Evolutionary conservation across 2,888 invertebrate genomes (phyloP).

Genomic region (Tipula unca): DNA sequence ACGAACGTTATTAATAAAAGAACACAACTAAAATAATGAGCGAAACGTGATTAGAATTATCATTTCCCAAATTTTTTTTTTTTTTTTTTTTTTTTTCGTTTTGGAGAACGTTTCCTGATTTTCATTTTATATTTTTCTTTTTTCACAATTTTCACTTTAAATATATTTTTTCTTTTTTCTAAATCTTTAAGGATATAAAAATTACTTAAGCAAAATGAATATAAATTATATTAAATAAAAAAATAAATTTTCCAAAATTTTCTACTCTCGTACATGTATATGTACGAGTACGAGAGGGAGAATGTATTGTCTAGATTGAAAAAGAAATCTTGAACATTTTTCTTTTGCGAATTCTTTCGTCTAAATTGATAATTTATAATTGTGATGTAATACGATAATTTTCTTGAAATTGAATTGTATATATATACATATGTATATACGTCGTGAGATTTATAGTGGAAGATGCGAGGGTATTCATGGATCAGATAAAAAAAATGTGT

Average conservation of each 20-base stretch:
- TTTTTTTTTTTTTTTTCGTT: not conserved
- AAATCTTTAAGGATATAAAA: constrained; percentile 14
- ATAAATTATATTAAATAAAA: not conserved
- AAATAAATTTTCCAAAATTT: not conserved
- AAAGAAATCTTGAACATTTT: not conserved
- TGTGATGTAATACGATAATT: not conserved
- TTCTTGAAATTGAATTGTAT: not conserved
- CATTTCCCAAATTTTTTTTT: not conserved
- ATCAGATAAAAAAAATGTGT: not conserved
- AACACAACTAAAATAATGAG: constrained; percentile 4
- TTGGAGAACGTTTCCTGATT: not conserved
- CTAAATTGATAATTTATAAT: not conserved
- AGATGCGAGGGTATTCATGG: not conserved
- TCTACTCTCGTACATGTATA: not conserved
- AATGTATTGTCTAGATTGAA: not conserved
- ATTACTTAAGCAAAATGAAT: constrained; percentile 14
- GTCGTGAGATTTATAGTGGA: not conserved
- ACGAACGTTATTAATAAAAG: not conserved
- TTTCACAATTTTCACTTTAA: not conserved
- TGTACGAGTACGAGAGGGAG: not conserved
- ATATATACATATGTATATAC: not conserved
- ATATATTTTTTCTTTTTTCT: not conserved
- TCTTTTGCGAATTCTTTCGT: not conserved
- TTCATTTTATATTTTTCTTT: not conserved
- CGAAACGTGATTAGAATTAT: not conserved